Percentiles rank a stretch among this genome's conserved stretches.
These are phyloP conservation scores for Gryon sp. DNA, from an alignment of 1,140 invertebrate genomes.

Conservation along the genomic window DNA sequence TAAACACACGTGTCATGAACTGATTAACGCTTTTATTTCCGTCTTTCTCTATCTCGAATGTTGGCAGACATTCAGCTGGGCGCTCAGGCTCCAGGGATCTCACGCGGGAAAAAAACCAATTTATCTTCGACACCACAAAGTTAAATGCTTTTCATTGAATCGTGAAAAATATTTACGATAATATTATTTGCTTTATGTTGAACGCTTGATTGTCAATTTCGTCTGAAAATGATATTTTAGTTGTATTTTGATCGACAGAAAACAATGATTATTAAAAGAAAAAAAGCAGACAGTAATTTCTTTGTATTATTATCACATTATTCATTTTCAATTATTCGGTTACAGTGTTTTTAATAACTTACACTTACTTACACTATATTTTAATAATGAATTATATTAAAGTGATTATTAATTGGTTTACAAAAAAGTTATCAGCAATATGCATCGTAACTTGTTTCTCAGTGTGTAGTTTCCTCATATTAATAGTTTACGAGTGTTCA, in stretches of 20 bases:
- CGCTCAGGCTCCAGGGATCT: conserved; percentile 16
- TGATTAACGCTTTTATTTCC: conserved; percentile 58
- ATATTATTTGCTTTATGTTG: too few species aligned
- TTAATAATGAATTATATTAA: too few species aligned
- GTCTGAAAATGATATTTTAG: too few species aligned
- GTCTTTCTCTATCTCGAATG: conserved; percentile 41
- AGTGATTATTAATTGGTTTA: conserved; percentile 9
- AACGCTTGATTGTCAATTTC: too few species aligned
- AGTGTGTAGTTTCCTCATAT: conserved; percentile 45
- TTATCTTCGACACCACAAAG: conserved; percentile 36
- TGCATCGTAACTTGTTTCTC: neutral
- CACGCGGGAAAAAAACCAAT: conserved; percentile 40
- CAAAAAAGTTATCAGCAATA: neutral
- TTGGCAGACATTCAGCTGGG: conserved; percentile 36
- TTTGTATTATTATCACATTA: neutral
- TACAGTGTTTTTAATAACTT: neutral
- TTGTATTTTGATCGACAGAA: too few species aligned
- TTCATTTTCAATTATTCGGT: neutral
- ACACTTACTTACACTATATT: too few species aligned
- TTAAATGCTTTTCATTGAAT: conserved; percentile 47
- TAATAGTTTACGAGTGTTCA: conserved; percentile 52
- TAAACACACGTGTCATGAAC: conserved; percentile 60
- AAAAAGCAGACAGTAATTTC: too few species aligned
- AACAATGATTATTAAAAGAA: too few species aligned
- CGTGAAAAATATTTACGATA: conserved; percentile 23